Percentiles rank a stretch among this genome's conserved stretches.
These are phyloP conservation scores for Torymus tubicola DNA, from an alignment of 2,888 invertebrate genomes.

Conservation along the genomic window DNA sequence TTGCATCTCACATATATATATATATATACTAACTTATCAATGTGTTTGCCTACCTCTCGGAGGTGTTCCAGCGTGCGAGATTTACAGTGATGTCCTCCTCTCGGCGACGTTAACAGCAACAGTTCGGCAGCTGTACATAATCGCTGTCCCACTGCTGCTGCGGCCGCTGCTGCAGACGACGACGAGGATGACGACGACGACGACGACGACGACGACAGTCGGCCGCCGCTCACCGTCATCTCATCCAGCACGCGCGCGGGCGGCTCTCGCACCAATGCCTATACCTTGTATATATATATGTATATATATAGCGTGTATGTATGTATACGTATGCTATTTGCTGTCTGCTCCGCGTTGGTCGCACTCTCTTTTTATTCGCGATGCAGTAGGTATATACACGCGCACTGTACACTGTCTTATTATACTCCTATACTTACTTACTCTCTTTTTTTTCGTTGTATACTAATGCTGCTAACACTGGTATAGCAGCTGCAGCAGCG, in stretches of 20 bases:
- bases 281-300: too few species aligned
- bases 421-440: too few species aligned
- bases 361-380: too few species aligned
- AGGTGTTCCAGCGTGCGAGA: constrained; percentile 24
- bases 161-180: constrained; percentile 7
- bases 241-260: not conserved
- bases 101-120: not conserved
- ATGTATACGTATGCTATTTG: too few species aligned
- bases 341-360: too few species aligned
- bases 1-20: not conserved
- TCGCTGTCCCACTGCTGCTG: constrained; percentile 7
- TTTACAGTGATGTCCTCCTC: not conserved
- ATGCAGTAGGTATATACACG: too few species aligned
- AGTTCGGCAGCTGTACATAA: constrained; percentile 20
- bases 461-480: too few species aligned
- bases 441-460: too few species aligned
- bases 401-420: too few species aligned
- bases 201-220: not conserved
- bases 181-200: not conserved
- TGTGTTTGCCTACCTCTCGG: constrained; percentile 18
- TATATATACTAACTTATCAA: not conserved
- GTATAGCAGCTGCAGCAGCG: too few species aligned
- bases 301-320: too few species aligned
- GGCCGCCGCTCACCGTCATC: not conserved
- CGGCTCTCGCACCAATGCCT: too few species aligned